phyloP scores from a whole-genome alignment of 1,140 invertebrate genomes.

The Leptopilina boulardi region DNA sequence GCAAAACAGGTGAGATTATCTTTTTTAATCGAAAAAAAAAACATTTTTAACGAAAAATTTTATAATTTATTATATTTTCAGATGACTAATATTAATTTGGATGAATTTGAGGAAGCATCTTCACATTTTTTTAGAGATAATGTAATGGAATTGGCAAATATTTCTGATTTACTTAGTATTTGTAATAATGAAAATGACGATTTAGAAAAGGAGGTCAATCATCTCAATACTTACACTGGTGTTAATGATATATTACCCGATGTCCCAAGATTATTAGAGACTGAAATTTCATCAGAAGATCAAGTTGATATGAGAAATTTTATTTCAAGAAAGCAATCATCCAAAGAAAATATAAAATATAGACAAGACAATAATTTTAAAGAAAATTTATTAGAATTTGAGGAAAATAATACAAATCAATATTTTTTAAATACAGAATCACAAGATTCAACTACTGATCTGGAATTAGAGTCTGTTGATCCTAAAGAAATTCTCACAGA shows the following conservation, averaged over 20 bases:
- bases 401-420: conserved; percentile 14
- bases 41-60: conserved; percentile 30
- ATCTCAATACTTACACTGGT: neutral
- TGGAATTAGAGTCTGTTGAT: conserved; percentile 6
- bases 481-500: conserved; percentile 8
- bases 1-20: conserved; percentile 60
- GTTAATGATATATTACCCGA: neutral
- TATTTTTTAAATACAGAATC: conserved; percentile 25
- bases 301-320: conserved; percentile 8
- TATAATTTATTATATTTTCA: conserved; percentile 43
- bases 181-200: conserved; percentile 34
- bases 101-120: conserved; percentile 59
- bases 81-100: conserved; percentile 61
- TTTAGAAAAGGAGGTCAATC: conserved; percentile 1
- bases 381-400: conserved; percentile 8
- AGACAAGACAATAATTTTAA: conserved; percentile 2
- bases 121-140: conserved; percentile 48
- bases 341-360: conserved; percentile 16
- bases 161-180: conserved; percentile 38
- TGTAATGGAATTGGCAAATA: conserved; percentile 52
- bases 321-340: neutral
- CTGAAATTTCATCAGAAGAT: neutral
- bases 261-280: neutral
- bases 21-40: conserved; percentile 32
- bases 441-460: neutral